Base-by-base conservation (phyloP, 2,113 vertebrate species). In the Nothoprocta pentlandii region DNA sequence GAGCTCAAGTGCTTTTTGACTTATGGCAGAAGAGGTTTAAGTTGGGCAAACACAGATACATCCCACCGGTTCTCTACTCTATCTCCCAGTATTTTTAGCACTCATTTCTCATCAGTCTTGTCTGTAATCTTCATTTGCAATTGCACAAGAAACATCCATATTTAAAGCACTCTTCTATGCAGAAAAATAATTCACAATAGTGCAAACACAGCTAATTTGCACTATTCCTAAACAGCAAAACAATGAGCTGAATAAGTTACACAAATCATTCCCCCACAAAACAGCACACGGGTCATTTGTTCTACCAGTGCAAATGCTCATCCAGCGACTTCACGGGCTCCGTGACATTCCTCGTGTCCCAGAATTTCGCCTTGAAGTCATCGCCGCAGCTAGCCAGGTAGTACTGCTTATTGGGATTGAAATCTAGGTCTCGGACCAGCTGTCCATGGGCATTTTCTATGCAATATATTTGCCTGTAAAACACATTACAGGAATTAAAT, bases 281-380 rank as follows among this genome's bases (percentile, higher is more conserved):
- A 74, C 77, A 78, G 89, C 82, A 91, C 59, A 44, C 74, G 80
- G 67, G 67, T 53, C 82, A 91, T 83, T 69, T 80, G 32, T 84
- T 89, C 94, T 98, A 99, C 99, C 99, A 99, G 98, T 99, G 99
- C 6, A 99, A 99, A 97, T 99, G 99, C 87, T 99, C 99, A 97
- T 99, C 99, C 81, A 99, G 98, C 61, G 98, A 98, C 97, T 98
- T 99, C 97, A 99, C 98, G 1, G 99, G 99, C 85, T 99, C 99
- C 9, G 96, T 97, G 96, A 98, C 97, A 30, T 98, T 99, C 74
- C 99, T 98, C 3, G 99, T 98, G 68, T 99, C 99, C 99, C 99
- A 99, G 98, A 99, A 99, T 97, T 99, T 99, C 97, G 99, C 99
- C 98, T 98, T 99, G 98, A 99, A 99, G 98, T 99, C 99, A 56